Evolutionary conservation across 2,113 vertebrate genomes (phyloP).

Genomic region (Labeo rohita): DNA sequence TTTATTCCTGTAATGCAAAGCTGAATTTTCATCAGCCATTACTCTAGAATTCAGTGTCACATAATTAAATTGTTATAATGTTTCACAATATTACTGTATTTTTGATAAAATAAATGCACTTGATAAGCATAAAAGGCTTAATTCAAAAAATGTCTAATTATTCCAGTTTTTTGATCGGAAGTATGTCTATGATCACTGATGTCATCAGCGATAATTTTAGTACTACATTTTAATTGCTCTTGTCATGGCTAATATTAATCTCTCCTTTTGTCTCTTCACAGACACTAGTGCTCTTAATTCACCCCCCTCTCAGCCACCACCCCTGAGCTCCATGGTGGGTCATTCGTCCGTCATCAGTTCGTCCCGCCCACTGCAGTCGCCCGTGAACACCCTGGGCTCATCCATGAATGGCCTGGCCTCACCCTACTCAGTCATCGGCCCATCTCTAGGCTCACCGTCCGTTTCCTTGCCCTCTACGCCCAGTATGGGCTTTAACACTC

Average conservation of each 20-base stretch:
- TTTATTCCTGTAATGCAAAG: not conserved
- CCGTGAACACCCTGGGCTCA: constrained; percentile 72
- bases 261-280: constrained; percentile 48
- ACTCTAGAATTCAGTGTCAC: not conserved
- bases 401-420: constrained; percentile 78
- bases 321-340: constrained; percentile 75
- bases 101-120: too few species aligned
- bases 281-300: constrained; percentile 76
- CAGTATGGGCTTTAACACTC: constrained; percentile 72
- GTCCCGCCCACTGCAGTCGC: constrained; percentile 70
- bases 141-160: not conserved
- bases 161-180: not conserved
- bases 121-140: too few species aligned
- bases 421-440: constrained; percentile 79
- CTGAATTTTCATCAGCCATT: not conserved
- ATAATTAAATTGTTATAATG: not conserved
- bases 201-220: not conserved
- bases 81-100: too few species aligned
- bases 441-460: constrained; percentile 74
- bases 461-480: constrained; percentile 74
- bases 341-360: constrained; percentile 79
- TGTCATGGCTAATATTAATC: constrained; percentile 8
- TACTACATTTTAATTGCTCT: not conserved
- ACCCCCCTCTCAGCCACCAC: constrained; percentile 65
- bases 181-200: not conserved